Percentiles rank a stretch among this genome's conserved stretches.
phyloP scores from a whole-genome alignment of 2,113 vertebrate species.

The Pomatorhinus ruficollis region DNA sequence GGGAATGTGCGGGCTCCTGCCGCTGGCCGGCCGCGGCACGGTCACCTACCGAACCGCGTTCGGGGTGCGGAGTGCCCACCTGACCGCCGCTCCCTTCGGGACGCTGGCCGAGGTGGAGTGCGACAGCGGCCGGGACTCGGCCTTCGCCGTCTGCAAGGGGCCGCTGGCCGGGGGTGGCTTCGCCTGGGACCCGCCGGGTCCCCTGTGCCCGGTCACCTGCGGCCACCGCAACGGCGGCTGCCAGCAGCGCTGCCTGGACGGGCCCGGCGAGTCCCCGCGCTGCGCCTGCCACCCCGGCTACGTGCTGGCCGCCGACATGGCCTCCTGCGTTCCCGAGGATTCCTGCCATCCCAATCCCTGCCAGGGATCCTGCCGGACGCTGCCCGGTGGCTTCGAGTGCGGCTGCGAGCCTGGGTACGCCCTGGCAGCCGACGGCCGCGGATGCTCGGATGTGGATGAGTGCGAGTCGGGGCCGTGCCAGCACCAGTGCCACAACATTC shows the following conservation, averaged over 20 bases:
- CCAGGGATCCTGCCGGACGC: neutral
- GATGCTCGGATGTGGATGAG: constrained; percentile 58
- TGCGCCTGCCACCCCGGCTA: constrained; percentile 71
- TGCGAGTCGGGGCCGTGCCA: constrained; percentile 42
- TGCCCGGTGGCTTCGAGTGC: constrained; percentile 39
- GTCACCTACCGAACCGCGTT: constrained; percentile 73
- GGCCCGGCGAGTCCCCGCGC: neutral
- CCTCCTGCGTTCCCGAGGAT: constrained; percentile 62
- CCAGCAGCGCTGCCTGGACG: constrained; percentile 70
- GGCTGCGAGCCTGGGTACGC: constrained; percentile 38
- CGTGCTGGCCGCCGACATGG: constrained; percentile 58
- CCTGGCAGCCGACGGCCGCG: neutral
- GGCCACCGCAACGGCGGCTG: constrained; percentile 71
- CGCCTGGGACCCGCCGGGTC: constrained; percentile 56
- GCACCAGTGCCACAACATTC: constrained; percentile 18
- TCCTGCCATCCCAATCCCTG: constrained; percentile 70
- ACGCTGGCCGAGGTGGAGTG: constrained; percentile 64
- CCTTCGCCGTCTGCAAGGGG: constrained; percentile 58
- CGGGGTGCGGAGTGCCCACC: constrained; percentile 17
- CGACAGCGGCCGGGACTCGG: rapidly evolving
- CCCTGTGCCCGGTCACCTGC: constrained; percentile 66
- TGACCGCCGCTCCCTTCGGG: constrained; percentile 69
- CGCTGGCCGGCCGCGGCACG: constrained; percentile 58
- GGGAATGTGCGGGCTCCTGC: constrained; percentile 74
- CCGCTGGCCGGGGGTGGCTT: neutral